These are phyloP conservation scores for Mythimna lalbum DNA, from an alignment of 2,888 invertebrate genomes.

Conservation along the genomic window DNA sequence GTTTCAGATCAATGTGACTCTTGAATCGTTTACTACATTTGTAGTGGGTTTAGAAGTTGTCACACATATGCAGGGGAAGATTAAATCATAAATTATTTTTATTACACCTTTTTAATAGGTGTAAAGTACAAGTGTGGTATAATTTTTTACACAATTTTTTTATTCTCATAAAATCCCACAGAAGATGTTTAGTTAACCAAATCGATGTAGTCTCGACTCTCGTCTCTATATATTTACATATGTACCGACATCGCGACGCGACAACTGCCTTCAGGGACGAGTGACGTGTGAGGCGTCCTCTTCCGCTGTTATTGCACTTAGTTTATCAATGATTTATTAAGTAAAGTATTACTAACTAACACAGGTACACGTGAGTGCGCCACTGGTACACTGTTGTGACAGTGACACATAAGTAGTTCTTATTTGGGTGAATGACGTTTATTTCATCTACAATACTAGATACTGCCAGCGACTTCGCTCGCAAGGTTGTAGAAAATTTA, in stretches of 20 bases:
- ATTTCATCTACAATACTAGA: slow-evolving; percentile 1
- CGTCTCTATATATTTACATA: background rate
- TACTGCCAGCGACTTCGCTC: no score
- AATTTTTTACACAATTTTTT: no score
- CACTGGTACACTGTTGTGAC: background rate
- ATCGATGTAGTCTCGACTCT: background rate
- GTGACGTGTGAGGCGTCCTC: background rate
- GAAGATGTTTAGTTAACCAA: no score
- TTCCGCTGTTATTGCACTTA: slow-evolving; percentile 1
- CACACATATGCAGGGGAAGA: no score
- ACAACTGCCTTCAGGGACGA: background rate
- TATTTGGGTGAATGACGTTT: slow-evolving; percentile 9
- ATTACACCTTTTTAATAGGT: no score
- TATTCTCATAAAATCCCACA: no score
- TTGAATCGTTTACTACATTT: no score
- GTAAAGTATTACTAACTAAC: background rate
- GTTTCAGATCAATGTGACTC: no score
- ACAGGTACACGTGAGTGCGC: background rate
- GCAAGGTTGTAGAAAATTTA: no score
- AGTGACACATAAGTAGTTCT: slow-evolving; percentile 11
- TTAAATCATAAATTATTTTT: no score
- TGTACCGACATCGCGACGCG: background rate
- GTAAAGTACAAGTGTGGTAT: no score
- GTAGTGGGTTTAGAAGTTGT: no score
- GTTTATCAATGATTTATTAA: slow-evolving; percentile 26